A percentile compares a stretch with the other conserved stretches of the same genome.
phyloP scores from a whole-genome alignment of 2,113 vertebrate species.

The Cavia porcellus region DNA sequence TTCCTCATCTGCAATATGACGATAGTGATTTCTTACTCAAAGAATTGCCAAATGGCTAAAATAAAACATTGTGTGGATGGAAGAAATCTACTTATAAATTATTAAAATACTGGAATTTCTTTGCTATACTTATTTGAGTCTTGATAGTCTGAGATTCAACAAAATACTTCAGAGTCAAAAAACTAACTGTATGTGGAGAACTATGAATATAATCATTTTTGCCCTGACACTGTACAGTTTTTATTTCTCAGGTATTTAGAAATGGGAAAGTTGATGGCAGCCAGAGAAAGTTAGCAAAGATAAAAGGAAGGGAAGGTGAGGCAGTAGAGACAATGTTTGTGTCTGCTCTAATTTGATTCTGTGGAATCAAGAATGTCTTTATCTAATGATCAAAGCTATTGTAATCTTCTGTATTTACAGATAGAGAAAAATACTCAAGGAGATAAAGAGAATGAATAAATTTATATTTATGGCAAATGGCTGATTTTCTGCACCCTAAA shows the following conservation, averaged over 20 bases:
- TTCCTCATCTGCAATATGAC: neutral
- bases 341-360: neutral
- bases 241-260: neutral
- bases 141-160: neutral
- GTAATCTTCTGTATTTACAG: neutral
- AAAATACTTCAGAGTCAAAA: conserved; percentile 34
- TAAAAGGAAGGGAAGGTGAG: neutral
- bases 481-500: neutral
- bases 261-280: neutral
- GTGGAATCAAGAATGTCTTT: neutral
- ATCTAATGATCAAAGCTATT: neutral
- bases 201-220: neutral
- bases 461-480: neutral
- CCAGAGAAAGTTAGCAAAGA: neutral
- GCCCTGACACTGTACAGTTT: neutral
- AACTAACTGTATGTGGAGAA: neutral
- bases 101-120: neutral
- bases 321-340: neutral
- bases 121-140: neutral
- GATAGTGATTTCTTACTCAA: neutral
- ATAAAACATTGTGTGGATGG: neutral
- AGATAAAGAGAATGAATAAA: neutral
- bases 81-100: neutral
- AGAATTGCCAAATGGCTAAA: conserved; percentile 9
- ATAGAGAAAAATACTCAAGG: neutral